Evolutionary conservation across 2,113 vertebrate species (phyloP), one percentile per base, ranked within the genome.

Genomic region (Gavialis gangeticus): DNA sequence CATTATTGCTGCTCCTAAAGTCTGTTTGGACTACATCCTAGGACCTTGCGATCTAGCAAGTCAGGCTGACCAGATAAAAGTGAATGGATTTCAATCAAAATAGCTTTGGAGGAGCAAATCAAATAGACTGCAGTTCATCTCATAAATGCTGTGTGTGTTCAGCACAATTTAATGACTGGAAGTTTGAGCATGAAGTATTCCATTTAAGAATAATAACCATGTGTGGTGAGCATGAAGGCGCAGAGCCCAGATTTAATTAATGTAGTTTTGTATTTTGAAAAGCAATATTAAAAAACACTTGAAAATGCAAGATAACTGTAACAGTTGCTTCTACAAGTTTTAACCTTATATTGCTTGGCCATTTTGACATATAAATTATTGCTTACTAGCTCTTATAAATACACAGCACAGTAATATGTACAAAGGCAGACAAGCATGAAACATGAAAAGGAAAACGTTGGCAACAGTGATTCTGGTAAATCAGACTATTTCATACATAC

Each of bases 281-380:
- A 98, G 97, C 97, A 96, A 95, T 97, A 98, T 97, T 95, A 94
- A 94, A 98, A 98, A 98, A 97, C 98, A 98, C 97, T 97, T 96
- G 93, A 98, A 98, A 98, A 98, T 97, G 97, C 97, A 97, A 97
- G 97, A 95, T 97, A 97, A 97, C 95, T 87, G 91, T 97, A 97
- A 97, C 94, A 96, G 85, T 97, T 96, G 97, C 97, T 97, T 97
- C 96, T 95, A 95, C 96, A 98, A 97, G 97, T 97, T 97, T 98
- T 97, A 97, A 96, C 95, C 97, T 97, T 97, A 97, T 98, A 98
- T 98, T 98, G 98, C 98, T 98, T 97, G 97, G 97, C 97, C 96
- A 98, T 98, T 98, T 98, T 97, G 97, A 98, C 98, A 98, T 98
- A 98, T 98, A 98, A 98, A 98, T 98, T 98, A 98, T 98, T 98